These are phyloP conservation scores for Pogonus chalceus DNA, from an alignment of 1,140 invertebrate genomes.

Conservation along the genomic window DNA sequence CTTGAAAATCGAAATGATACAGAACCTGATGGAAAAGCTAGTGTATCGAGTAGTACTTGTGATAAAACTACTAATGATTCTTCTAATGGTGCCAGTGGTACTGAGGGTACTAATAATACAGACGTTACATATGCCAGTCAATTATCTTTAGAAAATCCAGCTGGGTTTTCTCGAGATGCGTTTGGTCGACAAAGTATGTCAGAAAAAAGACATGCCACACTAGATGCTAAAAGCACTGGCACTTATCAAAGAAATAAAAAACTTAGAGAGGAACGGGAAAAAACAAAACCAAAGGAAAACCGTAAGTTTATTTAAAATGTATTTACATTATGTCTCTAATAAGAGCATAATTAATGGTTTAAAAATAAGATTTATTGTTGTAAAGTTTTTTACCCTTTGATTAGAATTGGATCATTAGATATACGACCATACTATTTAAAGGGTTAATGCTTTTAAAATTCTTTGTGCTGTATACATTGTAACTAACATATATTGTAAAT, in stretches of 20 bases:
- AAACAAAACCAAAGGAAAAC: conserved; percentile 29
- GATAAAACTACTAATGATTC: conserved; percentile 26
- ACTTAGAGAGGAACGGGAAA: conserved; percentile 52
- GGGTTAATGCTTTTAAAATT: no score
- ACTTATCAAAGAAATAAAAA: conserved; percentile 93
- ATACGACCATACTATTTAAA: no score
- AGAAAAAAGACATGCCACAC: conserved; percentile 87
- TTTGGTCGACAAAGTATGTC: conserved; percentile 94
- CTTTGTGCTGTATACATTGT: no score
- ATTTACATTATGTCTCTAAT: no score
- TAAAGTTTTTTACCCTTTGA: no score
- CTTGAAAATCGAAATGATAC: conserved; percentile 29
- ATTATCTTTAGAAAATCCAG: conserved; percentile 60
- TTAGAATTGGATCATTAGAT: no score
- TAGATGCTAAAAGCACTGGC: conserved; percentile 89
- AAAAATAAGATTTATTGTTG: no score
- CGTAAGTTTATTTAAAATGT: no score
- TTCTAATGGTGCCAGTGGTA: conserved; percentile 19
- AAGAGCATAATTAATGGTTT: no score
- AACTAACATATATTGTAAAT: no score
- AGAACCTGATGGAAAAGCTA: conserved; percentile 32
- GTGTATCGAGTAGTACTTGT: conserved; percentile 18
- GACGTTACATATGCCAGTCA: conserved; percentile 69
- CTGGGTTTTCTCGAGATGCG: conserved; percentile 71
- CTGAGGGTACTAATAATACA: conserved; percentile 21